phyloP scores from a whole-genome alignment of 2,888 invertebrate genomes.

The Axea sp. region DNA sequence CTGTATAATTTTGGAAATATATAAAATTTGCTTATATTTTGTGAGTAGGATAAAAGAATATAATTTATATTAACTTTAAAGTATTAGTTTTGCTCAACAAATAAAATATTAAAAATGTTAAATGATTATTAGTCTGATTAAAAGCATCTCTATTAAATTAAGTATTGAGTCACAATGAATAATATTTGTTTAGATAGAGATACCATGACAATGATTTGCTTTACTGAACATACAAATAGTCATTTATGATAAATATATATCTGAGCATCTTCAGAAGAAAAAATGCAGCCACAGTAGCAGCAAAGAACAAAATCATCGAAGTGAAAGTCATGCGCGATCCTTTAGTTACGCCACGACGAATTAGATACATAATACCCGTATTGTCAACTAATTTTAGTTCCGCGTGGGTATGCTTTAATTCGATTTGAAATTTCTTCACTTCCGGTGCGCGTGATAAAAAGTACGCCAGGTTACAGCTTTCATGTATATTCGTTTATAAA shows the following conservation, averaged over 20 bases:
- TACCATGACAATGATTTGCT: background rate
- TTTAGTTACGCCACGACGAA: constrained; percentile 62
- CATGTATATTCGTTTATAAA: background rate
- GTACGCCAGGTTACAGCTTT: constrained; percentile 24
- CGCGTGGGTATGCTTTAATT: constrained; percentile 54
- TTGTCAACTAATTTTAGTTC: constrained; percentile 61
- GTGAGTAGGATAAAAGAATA: too few species aligned
- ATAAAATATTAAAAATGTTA: too few species aligned
- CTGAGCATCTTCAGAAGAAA: constrained; percentile 16
- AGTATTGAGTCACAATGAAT: background rate
- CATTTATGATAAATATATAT: constrained; percentile 6
- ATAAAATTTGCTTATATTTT: too few species aligned
- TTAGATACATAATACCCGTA: constrained; percentile 58
- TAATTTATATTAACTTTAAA: too few species aligned
- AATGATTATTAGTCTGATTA: too few species aligned
- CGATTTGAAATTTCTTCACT: constrained; percentile 47
- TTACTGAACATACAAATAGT: constrained; percentile 20
- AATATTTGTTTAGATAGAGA: background rate
- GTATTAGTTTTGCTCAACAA: too few species aligned
- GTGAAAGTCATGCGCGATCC: constrained; percentile 59
- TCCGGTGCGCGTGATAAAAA: constrained; percentile 33
- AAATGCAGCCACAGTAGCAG: constrained; percentile 32
- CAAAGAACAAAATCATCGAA: constrained; percentile 40
- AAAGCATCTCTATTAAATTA: too few species aligned
- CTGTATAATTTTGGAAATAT: too few species aligned